phyloP scores from a whole-genome alignment of 2,113 vertebrate genomes.

The Diphyllodes magnificus region DNA sequence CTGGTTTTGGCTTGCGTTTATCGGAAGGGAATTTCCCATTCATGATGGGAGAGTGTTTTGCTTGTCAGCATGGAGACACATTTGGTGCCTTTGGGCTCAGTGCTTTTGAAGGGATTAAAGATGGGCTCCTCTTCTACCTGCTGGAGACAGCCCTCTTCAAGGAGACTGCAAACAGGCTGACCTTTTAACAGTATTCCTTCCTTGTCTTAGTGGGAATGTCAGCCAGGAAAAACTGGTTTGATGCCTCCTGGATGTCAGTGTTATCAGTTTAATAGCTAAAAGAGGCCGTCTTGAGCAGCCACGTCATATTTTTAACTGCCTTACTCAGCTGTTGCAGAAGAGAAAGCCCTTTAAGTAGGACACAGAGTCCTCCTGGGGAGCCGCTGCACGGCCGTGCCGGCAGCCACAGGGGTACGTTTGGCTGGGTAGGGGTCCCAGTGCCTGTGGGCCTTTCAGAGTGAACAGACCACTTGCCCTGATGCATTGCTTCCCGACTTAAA shows the following conservation, averaged over 20 bases:
- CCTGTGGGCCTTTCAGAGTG: not conserved
- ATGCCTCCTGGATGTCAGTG: constrained; percentile 29
- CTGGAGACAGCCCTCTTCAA: not conserved
- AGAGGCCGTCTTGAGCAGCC: constrained; percentile 18
- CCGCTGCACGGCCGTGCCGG: not conserved
- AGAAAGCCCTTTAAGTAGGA: not conserved
- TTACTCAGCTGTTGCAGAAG: constrained; percentile 8
- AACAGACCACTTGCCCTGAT: rapidly evolving
- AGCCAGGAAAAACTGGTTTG: constrained; percentile 44
- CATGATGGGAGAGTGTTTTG: not conserved
- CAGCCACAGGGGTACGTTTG: not conserved
- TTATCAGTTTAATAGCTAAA: constrained; percentile 37
- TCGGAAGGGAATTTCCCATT: constrained; percentile 29
- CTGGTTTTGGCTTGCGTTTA: not conserved
- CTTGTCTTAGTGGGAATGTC: not conserved
- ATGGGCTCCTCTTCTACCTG: constrained; percentile 6
- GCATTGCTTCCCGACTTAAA: not conserved
- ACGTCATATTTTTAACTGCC: constrained; percentile 10
- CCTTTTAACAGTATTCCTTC: constrained; percentile 13
- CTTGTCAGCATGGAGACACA: not conserved
- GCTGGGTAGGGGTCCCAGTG: not conserved
- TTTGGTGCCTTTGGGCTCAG: not conserved
- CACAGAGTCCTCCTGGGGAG: not conserved
- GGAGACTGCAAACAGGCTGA: not conserved
- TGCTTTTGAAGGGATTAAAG: not conserved